Percentiles rank a stretch among this genome's conserved stretches.
Conservation (phyloP, 2,888 invertebrate genomes). For the Trachelus stipa region DNA sequence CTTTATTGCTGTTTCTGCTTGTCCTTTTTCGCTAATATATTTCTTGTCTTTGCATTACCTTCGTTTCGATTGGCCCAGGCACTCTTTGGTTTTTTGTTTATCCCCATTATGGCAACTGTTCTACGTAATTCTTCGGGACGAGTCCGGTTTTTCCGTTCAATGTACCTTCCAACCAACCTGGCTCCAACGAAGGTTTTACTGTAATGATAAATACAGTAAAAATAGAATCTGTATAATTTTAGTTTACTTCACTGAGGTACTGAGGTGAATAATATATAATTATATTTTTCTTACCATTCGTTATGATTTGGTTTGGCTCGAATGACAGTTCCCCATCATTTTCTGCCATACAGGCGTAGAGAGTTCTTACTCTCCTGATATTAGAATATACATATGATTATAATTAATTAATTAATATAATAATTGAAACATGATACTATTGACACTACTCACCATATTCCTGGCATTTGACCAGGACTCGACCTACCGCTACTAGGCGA, state of each 20-base stretch:
- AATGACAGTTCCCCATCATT: slow-evolving; percentile 97
- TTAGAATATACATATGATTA: not conserved
- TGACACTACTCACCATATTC: slow-evolving; percentile 57
- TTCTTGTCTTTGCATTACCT: slow-evolving; percentile 4
- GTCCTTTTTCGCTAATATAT: slow-evolving; percentile 1
- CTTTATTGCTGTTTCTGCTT: slow-evolving; percentile 3
- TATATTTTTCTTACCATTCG: slow-evolving; percentile 79
- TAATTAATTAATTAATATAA: not conserved
- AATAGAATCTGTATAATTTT: slow-evolving; percentile 8
- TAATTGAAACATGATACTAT: not conserved
- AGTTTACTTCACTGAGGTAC: not conserved
- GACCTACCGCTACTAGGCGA: slow-evolving; percentile 64
- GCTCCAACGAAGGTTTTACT: slow-evolving; percentile 93
- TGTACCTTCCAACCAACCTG: slow-evolving; percentile 97
- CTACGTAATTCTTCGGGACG: slow-evolving; percentile 97
- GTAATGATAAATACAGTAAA: slow-evolving; percentile 48
- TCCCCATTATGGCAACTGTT: slow-evolving; percentile 77
- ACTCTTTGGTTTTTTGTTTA: slow-evolving; percentile 49
- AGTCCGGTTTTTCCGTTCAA: slow-evolving; percentile 92
- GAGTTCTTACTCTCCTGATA: slow-evolving; percentile 85
- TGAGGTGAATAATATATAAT: not conserved
- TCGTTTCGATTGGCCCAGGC: slow-evolving; percentile 27
- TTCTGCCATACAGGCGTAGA: slow-evolving; percentile 96
- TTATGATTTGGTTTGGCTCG: slow-evolving; percentile 98
- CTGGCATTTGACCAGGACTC: slow-evolving; percentile 62